These are phyloP conservation scores for Aleiodes testaceus DNA, from an alignment of 2,888 invertebrate genomes.

Conservation along the genomic window DNA sequence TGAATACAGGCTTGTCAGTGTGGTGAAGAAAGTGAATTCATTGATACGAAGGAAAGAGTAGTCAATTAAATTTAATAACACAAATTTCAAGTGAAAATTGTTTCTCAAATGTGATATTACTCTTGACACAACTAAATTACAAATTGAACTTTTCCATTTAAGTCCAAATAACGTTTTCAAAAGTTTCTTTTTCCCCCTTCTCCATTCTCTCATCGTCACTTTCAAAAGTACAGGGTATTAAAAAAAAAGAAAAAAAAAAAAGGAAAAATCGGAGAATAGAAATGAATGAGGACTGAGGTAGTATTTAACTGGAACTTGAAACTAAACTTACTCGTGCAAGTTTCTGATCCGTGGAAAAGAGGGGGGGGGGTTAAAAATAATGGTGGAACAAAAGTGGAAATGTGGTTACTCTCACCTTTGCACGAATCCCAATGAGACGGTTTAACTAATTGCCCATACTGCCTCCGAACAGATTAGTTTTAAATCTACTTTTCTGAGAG, in stretches of 20 bases:
- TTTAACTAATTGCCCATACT: slow-evolving; percentile 10
- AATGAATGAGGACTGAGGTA: slow-evolving; percentile 10
- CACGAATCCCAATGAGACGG: slow-evolving; percentile 3
- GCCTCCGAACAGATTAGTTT: slow-evolving; percentile 2
- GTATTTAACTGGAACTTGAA: slow-evolving; percentile 11
- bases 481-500: neutral
- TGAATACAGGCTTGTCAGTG: neutral
- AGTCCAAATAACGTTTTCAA: too few relatives aligned
- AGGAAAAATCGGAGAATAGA: neutral
- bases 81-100: too few relatives aligned
- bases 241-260: neutral
- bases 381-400: neutral
- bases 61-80: too few relatives aligned
- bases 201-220: neutral
- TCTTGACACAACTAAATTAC: too few relatives aligned
- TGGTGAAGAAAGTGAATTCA: neutral
- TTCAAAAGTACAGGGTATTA: neutral
- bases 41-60: too few relatives aligned
- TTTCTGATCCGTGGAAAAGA: neutral
- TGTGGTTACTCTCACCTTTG: neutral
- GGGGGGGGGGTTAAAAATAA: neutral
- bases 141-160: too few relatives aligned
- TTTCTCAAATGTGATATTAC: too few relatives aligned
- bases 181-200: too few relatives aligned
- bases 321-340: neutral